These are phyloP conservation scores for Cyrtonyx montezumae DNA, from an alignment of 2,113 vertebrate species.

Conservation along the genomic window DNA sequence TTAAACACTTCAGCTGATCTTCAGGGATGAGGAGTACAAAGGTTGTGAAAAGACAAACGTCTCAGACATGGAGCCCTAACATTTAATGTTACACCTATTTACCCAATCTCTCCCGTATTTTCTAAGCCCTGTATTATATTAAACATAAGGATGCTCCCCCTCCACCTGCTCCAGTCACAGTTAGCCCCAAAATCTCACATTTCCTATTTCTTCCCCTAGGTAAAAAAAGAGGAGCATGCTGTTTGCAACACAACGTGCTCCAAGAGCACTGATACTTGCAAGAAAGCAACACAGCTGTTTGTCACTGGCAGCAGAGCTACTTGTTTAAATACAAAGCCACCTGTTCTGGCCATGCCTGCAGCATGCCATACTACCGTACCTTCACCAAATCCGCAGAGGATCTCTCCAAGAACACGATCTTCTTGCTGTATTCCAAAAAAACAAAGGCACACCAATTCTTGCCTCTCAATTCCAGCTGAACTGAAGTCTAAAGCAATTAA, in stretches of 20 bases:
- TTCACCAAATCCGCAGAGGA: conserved; percentile 23
- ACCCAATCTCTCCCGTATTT: not conserved
- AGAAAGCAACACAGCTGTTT: conserved; percentile 7
- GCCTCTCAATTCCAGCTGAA: conserved; percentile 44
- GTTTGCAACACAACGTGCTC: not conserved
- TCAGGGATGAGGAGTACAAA: not conserved
- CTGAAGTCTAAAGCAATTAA: conserved; percentile 51
- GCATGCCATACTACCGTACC: not conserved
- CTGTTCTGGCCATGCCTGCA: not conserved
- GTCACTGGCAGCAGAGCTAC: not conserved
- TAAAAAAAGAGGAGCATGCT: not conserved
- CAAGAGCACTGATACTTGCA: not conserved
- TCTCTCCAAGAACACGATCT: not conserved
- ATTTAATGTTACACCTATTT: not conserved
- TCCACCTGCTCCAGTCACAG: not conserved
- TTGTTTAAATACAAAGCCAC: conserved; percentile 19
- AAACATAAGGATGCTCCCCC: not conserved
- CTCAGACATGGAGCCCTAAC: not conserved
- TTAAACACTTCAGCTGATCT: not conserved
- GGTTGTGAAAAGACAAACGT: not conserved
- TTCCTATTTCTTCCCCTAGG: not conserved
- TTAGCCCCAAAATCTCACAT: not conserved
- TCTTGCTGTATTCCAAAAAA: not conserved
- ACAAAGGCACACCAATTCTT: not conserved
- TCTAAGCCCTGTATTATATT: not conserved